Evolutionary conservation across 2,797 vertebrate genomes (phyloP).

Genomic region (Rhodeus uyekii): DNA sequence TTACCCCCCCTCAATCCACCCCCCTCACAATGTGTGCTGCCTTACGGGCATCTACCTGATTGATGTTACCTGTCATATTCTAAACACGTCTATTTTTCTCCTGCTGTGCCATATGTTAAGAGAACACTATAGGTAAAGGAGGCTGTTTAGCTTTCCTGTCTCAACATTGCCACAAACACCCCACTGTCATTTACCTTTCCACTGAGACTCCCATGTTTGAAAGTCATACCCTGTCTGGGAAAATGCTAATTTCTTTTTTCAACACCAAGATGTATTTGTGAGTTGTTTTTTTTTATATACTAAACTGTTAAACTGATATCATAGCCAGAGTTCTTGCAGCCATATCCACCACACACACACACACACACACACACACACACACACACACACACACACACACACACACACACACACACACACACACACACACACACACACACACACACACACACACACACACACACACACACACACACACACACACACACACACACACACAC

Average conservation of each 20-base stretch:
- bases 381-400: too few relatives aligned
- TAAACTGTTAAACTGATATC: background rate
- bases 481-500: too few relatives aligned
- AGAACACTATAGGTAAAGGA: constrained; percentile 64
- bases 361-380: too few relatives aligned
- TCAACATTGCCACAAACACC: constrained; percentile 12
- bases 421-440: too few relatives aligned
- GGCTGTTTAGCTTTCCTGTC: constrained; percentile 54
- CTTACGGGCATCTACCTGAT: constrained; percentile 63
- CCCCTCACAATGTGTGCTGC: constrained; percentile 58
- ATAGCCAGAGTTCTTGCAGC: background rate
- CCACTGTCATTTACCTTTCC: constrained; percentile 52
- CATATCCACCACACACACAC: background rate
- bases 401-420: too few relatives aligned
- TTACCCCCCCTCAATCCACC: too few relatives aligned
- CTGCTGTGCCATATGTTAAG: constrained; percentile 63
- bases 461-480: too few relatives aligned
- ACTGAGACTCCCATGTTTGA: constrained; percentile 32
- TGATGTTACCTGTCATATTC: constrained; percentile 72
- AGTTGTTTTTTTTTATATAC: background rate
- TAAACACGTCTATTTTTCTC: constrained; percentile 71
- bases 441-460: too few relatives aligned
- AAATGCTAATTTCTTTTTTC: background rate
- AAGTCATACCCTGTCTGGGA: constrained; percentile 22
- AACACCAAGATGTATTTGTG: background rate